Conservation (phyloP, 2,888 invertebrate species). For the Pachydiplax longipennis region DNA sequence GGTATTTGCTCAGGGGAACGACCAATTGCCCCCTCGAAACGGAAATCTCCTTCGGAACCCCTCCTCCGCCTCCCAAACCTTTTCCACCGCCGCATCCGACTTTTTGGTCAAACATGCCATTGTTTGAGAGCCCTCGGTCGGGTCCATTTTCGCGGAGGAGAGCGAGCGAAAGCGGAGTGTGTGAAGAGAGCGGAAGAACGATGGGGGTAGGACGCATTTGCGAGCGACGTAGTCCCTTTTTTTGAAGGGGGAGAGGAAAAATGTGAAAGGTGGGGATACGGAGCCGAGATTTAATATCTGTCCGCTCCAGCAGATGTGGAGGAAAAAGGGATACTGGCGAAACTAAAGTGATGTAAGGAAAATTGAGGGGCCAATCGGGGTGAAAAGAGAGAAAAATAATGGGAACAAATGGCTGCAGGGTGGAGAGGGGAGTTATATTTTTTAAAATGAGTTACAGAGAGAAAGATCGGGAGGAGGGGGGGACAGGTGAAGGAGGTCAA, state of each 20-base stretch:
- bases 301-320: background rate
- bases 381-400: background rate
- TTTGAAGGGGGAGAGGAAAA: background rate
- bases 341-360: background rate
- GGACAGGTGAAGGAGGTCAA: no score
- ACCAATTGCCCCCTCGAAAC: background rate
- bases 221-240: background rate
- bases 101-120: slow-evolving; percentile 9
- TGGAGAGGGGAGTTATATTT: background rate
- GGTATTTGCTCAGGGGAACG: background rate
- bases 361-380: background rate
- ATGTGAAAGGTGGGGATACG: background rate
- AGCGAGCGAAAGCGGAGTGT: background rate
- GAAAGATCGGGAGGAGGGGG: no score
- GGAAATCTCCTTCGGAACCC: background rate
- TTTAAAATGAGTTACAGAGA: background rate
- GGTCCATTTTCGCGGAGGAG: slow-evolving; percentile 14
- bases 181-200: background rate
- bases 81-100: slow-evolving; percentile 8
- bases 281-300: background rate
- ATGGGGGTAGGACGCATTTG: background rate
- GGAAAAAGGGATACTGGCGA: background rate
- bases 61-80: background rate
- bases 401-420: background rate
- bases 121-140: background rate